Conservation (phyloP, 2,113 vertebrate species). For the Vanacampus margaritifer region DNA sequence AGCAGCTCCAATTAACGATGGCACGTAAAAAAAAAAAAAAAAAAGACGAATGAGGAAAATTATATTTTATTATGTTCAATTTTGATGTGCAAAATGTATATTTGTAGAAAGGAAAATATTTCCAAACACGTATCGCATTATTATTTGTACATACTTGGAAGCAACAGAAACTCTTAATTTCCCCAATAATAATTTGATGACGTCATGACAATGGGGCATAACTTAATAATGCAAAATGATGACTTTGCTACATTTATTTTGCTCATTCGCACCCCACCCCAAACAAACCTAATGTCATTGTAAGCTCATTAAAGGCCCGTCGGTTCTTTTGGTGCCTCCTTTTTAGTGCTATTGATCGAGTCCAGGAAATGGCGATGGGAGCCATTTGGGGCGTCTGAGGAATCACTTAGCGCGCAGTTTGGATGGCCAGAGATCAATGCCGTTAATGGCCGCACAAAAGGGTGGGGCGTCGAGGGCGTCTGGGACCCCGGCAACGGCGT, state of each 20-base stretch:
- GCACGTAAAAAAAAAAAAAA: slow-evolving; percentile 4
- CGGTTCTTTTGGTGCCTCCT: slow-evolving; percentile 16
- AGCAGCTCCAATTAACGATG: slow-evolving; percentile 45
- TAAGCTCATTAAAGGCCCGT: slow-evolving; percentile 13
- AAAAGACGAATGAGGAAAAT: not conserved
- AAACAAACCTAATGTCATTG: not conserved
- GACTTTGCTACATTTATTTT: not conserved
- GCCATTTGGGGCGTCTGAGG: slow-evolving; percentile 80
- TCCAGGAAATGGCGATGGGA: slow-evolving; percentile 82
- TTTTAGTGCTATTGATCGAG: slow-evolving; percentile 66
- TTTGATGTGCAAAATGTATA: not conserved
- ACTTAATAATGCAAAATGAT: not conserved
- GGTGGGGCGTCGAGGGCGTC: slow-evolving; percentile 56
- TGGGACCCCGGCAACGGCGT: slow-evolving; percentile 17
- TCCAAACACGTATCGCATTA: not conserved
- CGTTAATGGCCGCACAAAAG: slow-evolving; percentile 63
- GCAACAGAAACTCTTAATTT: too few species aligned
- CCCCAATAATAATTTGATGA: not conserved
- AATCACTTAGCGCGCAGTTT: slow-evolving; percentile 79
- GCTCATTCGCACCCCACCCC: not conserved
- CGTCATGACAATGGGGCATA: not conserved
- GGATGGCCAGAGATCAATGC: slow-evolving; percentile 73
- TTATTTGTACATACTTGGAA: too few species aligned
- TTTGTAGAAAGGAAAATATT: too few species aligned
- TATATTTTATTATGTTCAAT: too few species aligned